Evolutionary conservation across 1,140 invertebrate species (phyloP), one percentile per base, ranked within the genome.

Genomic region (Euura lappo): DNA sequence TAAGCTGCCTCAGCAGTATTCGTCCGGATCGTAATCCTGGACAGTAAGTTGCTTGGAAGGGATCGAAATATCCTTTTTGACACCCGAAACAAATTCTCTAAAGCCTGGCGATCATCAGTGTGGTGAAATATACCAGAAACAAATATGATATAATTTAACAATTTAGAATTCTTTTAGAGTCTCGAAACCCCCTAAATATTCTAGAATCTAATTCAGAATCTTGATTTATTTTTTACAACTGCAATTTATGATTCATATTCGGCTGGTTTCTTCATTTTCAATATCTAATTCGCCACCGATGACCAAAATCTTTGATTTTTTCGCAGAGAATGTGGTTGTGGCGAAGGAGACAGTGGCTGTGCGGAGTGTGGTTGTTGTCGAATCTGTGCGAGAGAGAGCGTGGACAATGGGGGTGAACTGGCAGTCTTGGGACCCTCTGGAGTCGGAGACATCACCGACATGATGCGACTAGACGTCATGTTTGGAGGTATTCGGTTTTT

Each of bases 341-440:
- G 97, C 11, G 94, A 95, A 82, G 97, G 97, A 11, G 97, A 99
- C 83, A 94, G 96, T 64, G 97, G 97, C 0, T 99, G 98, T 83
- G 91, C 93, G 2, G 92, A 95, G 77, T 99, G 98, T 86, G 97
- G 97, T 1, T 93, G 95, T 46, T 99, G 98, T 86, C 88, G 95
- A 68, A 91, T 93, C 13, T 99, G 97, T 86, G 95, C 94, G 1
- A 90, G 92, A 45, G 93, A 94, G 80, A 90, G 91, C 73, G 90
- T 90, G 75, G 90, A 92, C 70, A 89, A 90, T 74, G 88, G 84
- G 79, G 87, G 13, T 69, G 80, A 77, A 2, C 80, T 81, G 46
- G 87, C 88, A 2, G 86, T 90, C 70, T 79, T 90, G 45, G 88
- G 86, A 77, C 86, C 88, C 51, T 86, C 86, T 74, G 87, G 87